These are phyloP conservation scores for Holothuria glaberrima DNA, from an alignment of 35 echinoderm and acorn worm species.

Conservation along the genomic window DNA sequence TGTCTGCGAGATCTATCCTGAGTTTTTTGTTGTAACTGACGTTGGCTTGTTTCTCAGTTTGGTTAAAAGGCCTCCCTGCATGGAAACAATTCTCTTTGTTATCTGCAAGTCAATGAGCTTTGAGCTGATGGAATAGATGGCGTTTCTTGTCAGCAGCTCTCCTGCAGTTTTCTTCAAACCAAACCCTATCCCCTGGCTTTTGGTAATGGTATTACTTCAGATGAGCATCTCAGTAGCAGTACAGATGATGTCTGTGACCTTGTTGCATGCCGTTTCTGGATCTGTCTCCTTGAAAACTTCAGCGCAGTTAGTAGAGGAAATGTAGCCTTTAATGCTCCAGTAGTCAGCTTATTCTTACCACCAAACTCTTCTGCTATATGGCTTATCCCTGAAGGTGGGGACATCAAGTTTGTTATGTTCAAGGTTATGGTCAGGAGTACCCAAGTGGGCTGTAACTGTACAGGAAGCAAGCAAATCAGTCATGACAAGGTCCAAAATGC, in stretches of 20 bases:
- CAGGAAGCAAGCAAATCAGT: slow-evolving; percentile 57
- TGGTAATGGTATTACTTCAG: background rate
- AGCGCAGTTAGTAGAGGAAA: too few species aligned
- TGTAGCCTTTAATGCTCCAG: too few species aligned
- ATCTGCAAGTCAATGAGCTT: background rate
- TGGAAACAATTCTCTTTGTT: slow-evolving; percentile 33
- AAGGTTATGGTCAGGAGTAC: slow-evolving; percentile 71
- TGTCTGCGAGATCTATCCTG: slow-evolving; percentile 23
- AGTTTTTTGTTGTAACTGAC: slow-evolving; percentile 13
- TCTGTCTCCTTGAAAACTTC: background rate
- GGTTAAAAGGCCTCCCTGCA: slow-evolving; percentile 17
- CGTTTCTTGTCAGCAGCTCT: slow-evolving; percentile 8
- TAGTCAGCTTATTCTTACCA: slow-evolving; percentile 40
- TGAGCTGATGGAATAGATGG: background rate
- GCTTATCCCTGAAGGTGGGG: slow-evolving; percentile 51
- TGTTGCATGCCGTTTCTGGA: background rate
- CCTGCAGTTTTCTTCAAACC: slow-evolving; percentile 14
- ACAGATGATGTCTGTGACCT: slow-evolving; percentile 22
- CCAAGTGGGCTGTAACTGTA: slow-evolving; percentile 40
- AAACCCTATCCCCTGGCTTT: slow-evolving; percentile 3
- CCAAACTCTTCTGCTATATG: slow-evolving; percentile 53
- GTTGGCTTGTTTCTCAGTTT: slow-evolving; percentile 51
- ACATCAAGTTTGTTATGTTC: slow-evolving; percentile 22
- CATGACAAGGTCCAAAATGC: slow-evolving; percentile 70
- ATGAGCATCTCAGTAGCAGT: slow-evolving; percentile 24